These are phyloP conservation scores for Drepana falcataria DNA, from an alignment of 2,888 invertebrate species.

Conservation along the genomic window DNA sequence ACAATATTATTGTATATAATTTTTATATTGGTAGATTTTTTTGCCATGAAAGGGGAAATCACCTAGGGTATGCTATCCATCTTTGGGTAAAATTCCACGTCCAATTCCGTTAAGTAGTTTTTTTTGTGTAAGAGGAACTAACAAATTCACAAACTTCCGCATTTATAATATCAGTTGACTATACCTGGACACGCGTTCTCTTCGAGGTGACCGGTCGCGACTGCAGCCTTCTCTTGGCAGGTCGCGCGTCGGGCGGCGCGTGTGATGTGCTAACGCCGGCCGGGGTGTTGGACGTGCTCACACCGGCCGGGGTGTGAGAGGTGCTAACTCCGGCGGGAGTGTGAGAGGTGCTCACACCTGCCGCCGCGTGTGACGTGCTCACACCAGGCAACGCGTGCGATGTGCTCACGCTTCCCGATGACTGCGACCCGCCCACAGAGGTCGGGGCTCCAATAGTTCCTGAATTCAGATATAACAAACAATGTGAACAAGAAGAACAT, in stretches of 20 bases:
- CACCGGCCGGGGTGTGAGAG: constrained; percentile 35
- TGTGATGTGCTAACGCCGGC: constrained; percentile 39
- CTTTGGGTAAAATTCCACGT: too few species aligned
- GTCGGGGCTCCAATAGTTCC: constrained; percentile 27
- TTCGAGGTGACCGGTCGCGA: constrained; percentile 68
- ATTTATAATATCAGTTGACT: too few species aligned
- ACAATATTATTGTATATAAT: too few species aligned
- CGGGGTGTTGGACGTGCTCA: constrained; percentile 42
- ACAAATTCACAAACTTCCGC: too few species aligned
- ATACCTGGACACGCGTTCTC: constrained; percentile 75
- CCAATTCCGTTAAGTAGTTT: too few species aligned
- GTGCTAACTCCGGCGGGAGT: constrained; percentile 35
- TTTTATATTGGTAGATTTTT: too few species aligned
- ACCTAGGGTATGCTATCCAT: too few species aligned
- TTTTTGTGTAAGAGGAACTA: too few species aligned
- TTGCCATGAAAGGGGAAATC: too few species aligned
- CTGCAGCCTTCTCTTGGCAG: constrained; percentile 59
- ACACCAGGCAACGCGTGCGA: constrained; percentile 25
- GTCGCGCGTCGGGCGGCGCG: constrained; percentile 55
- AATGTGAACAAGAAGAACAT: not conserved
- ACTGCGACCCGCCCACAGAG: constrained; percentile 35
- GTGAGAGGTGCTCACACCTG: constrained; percentile 29
- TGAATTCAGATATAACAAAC: not conserved
- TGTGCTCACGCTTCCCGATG: constrained; percentile 42
- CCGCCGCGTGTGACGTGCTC: constrained; percentile 27